Conservation (phyloP, 2,888 invertebrate species). For the Drosophila pseudotalamancana region DNA sequence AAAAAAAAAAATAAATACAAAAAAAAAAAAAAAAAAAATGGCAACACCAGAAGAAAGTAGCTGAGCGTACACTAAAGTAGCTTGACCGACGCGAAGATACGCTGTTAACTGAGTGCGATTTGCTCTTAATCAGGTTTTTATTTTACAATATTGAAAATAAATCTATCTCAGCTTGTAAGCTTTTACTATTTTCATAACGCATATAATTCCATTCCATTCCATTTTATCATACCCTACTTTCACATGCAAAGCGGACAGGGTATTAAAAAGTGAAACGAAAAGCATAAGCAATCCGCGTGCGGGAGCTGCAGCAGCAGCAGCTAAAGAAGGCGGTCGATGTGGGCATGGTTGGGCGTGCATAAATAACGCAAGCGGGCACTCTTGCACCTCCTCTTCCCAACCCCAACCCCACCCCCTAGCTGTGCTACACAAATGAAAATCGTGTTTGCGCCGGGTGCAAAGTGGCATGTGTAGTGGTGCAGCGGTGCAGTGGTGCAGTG, state of each 20-base stretch:
- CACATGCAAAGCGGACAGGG: neutral
- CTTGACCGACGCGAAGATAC: neutral
- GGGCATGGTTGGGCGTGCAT: constrained; percentile 66
- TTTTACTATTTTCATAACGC: no score
- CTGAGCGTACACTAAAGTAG: neutral
- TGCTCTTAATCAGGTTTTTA: no score
- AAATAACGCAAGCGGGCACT: constrained; percentile 56
- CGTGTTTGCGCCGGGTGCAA: constrained; percentile 78
- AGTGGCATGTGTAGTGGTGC: constrained; percentile 76
- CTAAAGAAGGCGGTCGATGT: constrained; percentile 30
- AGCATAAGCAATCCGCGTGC: constrained; percentile 64
- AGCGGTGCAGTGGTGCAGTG: constrained; percentile 25
- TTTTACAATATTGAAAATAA: no score
- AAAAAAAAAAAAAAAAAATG: constrained; percentile 46
- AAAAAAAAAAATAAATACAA: constrained; percentile 36
- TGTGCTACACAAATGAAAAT: constrained; percentile 78
- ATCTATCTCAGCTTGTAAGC: no score
- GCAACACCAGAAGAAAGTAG: constrained; percentile 34
- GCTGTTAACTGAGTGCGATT: no score
- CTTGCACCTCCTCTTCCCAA: neutral
- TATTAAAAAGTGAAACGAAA: constrained; percentile 20
- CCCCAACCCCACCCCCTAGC: neutral
- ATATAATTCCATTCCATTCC: no score
- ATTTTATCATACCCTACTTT: neutral
- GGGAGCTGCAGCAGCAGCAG: neutral